Evolutionary conservation across 92 coral and sea anemone genomes (phyloP).

Genomic region (Porites evermanni): DNA sequence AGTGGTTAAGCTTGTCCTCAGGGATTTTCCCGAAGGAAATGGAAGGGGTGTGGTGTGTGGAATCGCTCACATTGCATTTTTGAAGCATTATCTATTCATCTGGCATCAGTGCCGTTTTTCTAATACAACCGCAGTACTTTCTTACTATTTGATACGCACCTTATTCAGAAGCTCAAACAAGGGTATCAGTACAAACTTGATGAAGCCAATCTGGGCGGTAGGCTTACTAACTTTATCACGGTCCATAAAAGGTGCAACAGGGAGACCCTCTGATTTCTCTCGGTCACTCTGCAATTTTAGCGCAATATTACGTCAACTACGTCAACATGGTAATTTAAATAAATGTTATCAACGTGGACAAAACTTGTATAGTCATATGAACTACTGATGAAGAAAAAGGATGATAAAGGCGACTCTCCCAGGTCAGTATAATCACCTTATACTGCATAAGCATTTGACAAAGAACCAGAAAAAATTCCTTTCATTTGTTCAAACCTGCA

Average conservation of each 20-base stretch:
- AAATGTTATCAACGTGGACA: neutral
- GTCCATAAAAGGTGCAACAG: slow-evolving; percentile 89
- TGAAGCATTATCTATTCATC: neutral
- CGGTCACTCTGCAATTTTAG: slow-evolving; percentile 71
- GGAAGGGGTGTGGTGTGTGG: neutral
- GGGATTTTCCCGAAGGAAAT: neutral
- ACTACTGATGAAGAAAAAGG: neutral
- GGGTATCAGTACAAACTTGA: slow-evolving; percentile 85
- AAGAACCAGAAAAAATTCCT: neutral
- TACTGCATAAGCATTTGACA: too few species aligned
- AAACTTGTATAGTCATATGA: neutral
- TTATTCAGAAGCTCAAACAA: slow-evolving; percentile 81
- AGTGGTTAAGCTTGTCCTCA: neutral
- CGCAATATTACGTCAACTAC: neutral
- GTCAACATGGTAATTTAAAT: neutral
- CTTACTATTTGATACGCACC: slow-evolving; percentile 27
- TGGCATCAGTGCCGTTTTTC: neutral
- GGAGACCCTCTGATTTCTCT: slow-evolving; percentile 82
- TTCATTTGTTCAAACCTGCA: slow-evolving; percentile 63
- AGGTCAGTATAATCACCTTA: too few species aligned
- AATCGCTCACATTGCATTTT: neutral
- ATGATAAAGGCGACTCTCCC: too few species aligned
- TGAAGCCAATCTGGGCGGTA: slow-evolving; percentile 87
- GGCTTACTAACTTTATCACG: slow-evolving; percentile 87
- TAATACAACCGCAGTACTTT: neutral